Evolutionary conservation across 2,113 vertebrate species (phyloP), one percentile per base, ranked within the genome.

Genomic region (Gorilla gorilla): DNA sequence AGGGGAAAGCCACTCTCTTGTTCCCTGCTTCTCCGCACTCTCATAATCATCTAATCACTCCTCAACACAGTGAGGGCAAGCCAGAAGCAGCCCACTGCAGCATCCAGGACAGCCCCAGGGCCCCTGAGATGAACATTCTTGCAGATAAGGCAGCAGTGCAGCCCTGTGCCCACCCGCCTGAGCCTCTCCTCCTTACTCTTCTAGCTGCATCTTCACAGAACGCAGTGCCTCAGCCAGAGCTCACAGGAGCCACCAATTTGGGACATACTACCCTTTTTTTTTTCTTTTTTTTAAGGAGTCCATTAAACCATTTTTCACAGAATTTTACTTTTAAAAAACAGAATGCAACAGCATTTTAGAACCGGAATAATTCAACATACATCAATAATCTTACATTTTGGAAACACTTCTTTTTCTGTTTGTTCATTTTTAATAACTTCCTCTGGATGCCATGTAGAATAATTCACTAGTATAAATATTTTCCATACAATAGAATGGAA

Each of bases 401-500:
- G 78, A 94, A 96, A 95, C 8, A 10, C 14, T 83, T 87, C 43
- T 93, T 94, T 92, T 86, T 82, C 90, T 89, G 20, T 87, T 89
- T 61, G 40, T 50, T 88, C 25, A 78, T 61, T 96, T 96, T 97
- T 55, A 95, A 55, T 91, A 90, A 96, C 68, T 90, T 95, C 87
- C 55, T 93, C 59, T 80, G 59, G 48, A 90, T 27, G n/a, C 25
- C 61, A 45, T 83, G 38, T 79, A 94, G 84, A 57, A 61, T 50
- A 81, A 94, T 90, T 92, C 40, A 59, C 92, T 93, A 90, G 68
- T 66, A 43, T 57, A 78, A 97, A 89, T 88, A 93, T 84, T 96
- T 97, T 88, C 89, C 81, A 91, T 61, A 82, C 38, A 95, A 68
- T 91, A 95, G 95, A 82, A 92, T 95, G 97, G 90, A 96, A 97